Base-by-base conservation (phyloP, 2,797 vertebrate genomes). In the Botia kubotai region DNA sequence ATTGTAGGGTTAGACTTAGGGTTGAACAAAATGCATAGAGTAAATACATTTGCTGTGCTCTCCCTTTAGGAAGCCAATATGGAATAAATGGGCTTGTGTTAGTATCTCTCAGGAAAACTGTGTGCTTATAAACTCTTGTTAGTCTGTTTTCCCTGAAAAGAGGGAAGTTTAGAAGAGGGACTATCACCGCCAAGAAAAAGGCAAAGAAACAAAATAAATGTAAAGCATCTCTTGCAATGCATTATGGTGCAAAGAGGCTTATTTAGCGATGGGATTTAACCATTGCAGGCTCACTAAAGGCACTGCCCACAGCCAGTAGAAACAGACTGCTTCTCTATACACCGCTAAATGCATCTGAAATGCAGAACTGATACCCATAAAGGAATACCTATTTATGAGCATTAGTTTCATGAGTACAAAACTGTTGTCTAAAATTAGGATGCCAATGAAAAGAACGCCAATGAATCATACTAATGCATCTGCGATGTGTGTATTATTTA, bases 91-190 rank as follows among this genome's bases (percentile, higher is more conserved):
- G 19, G n/a, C 46, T 69, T 65, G 63, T 52, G 72, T 74, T 58
- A 55, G 52, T 72, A 55, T 73, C 52, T 50, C n/a, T 55, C 13
- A 52, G 72, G 50, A 14, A 53, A 77, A 73, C 78, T 83, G 53
- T 33, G 57, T 84, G 84, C 85, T 83, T 77, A 21, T 7, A 58
- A 66, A 77, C 88, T 86, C 87, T 72, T 72, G 84, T 77, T 84
- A 66, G 65, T 82, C 78, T 77, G 83, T 82, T 68, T 81, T 85
- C 52, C 55, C 85, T 89, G 85, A 77, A 89, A 87, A 84, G 81
- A 88, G 89, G 82, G 88, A 80, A 87, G 88, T 82, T 89, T 72
- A 75, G 73, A 46, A 46, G 43, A 46, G 43, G 8, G 83, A 57
- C 72, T 75, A 33, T 89, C 79, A 89, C 79, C 68, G 67, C 71